Evolutionary conservation across 2,113 vertebrate species (phyloP).

Genomic region (Ovis aries): ARS-UI_Ramb_v3.0 NC_056079.1:14646501-14647000

Average conservation of each 20-base stretch:
- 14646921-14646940: slow-evolving; percentile 2
- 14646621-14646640: neutral
- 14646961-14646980: neutral
- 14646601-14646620: neutral
- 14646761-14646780: neutral
- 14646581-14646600: neutral
- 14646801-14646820: neutral
- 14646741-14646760: neutral
- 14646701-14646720: neutral
- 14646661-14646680: neutral
- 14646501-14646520: neutral
- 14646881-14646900: neutral
- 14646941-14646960: neutral
- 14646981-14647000: neutral
- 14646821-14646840: neutral
- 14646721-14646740: neutral
- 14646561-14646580: neutral
- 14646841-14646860: slow-evolving; percentile 9
- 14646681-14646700: neutral
- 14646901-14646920: neutral
- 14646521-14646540: neutral
- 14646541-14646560: neutral
- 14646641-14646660: neutral
- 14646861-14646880: neutral
- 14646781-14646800: neutral